A percentile compares a stretch with the other conserved stretches of the same genome.
phyloP scores from a whole-genome alignment of 1,140 invertebrate genomes.

The Colletes latitarsis region DNA sequence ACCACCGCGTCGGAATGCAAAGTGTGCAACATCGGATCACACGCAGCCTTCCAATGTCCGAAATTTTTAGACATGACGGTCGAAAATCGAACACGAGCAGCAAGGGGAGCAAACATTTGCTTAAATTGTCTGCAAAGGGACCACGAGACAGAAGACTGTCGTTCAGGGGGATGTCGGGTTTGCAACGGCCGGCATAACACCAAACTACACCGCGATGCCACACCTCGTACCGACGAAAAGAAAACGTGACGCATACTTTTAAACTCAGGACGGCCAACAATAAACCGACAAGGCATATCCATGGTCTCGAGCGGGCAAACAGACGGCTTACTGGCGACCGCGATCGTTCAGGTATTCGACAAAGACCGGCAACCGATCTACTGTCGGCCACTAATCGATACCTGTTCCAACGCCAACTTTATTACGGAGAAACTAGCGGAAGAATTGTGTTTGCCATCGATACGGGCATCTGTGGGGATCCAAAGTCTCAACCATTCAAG shows the following conservation, averaged over 20 bases:
- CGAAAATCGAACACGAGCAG: background rate
- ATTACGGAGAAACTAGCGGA: background rate
- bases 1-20: too few relatives aligned
- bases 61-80: background rate
- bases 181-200: background rate
- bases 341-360: background rate
- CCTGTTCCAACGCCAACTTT: conserved; percentile 1
- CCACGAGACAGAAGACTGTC: background rate
- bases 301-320: background rate
- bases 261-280: background rate
- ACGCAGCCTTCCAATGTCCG: background rate
- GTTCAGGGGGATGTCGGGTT: background rate
- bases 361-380: background rate
- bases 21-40: background rate
- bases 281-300: background rate
- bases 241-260: background rate
- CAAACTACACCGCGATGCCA: background rate
- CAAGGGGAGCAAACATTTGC: background rate
- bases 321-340: background rate
- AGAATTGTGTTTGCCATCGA: background rate
- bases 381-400: background rate
- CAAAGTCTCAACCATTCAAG: background rate
- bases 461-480: background rate
- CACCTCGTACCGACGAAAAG: too few relatives aligned
- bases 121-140: background rate